Conservation (phyloP, 2,113 vertebrate species). For the Malurus alboscapulatus region DNA sequence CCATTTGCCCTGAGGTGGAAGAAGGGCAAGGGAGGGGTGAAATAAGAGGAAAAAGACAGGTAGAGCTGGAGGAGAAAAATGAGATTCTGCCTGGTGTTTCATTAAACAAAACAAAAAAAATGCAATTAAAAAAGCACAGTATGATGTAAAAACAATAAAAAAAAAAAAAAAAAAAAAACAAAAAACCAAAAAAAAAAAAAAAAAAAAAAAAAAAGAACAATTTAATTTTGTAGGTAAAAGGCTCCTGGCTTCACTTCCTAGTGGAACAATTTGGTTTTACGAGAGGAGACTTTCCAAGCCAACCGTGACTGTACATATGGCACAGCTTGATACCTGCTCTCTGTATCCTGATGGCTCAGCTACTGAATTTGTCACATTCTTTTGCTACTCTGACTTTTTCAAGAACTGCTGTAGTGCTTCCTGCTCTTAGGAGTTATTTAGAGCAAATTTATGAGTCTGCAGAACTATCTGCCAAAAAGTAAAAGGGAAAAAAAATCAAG, state of each 20-base stretch:
- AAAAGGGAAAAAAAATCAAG: not conserved
- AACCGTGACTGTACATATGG: constrained; percentile 65
- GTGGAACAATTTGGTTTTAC: constrained; percentile 56
- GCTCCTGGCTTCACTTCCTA: constrained; percentile 38
- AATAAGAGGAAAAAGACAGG: constrained; percentile 29
- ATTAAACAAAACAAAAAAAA: constrained; percentile 61
- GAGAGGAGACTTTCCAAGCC: constrained; percentile 60
- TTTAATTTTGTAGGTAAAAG: constrained; percentile 51
- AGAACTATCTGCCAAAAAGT: constrained; percentile 34
- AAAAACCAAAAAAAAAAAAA: too few relatives aligned
- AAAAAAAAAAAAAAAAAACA: too few relatives aligned
- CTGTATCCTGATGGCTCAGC: constrained; percentile 62
- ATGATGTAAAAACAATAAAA: too few relatives aligned
- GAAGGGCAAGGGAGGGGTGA: not conserved
- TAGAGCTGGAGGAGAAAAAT: constrained; percentile 33
- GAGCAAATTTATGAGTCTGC: constrained; percentile 43
- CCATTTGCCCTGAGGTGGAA: not conserved
- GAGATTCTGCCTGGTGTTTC: constrained; percentile 47
- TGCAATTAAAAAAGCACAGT: too few relatives aligned
- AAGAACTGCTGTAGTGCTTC: constrained; percentile 35
- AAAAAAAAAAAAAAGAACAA: constrained; percentile 45
- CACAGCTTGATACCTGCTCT: constrained; percentile 66
- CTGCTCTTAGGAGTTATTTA: constrained; percentile 51
- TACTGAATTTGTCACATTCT: constrained; percentile 66
- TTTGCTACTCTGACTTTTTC: constrained; percentile 44